Percentiles rank a stretch among this genome's conserved stretches.
phyloP scores from a whole-genome alignment of 2,113 vertebrate species.

The Stictonetta naevosa region DNA sequence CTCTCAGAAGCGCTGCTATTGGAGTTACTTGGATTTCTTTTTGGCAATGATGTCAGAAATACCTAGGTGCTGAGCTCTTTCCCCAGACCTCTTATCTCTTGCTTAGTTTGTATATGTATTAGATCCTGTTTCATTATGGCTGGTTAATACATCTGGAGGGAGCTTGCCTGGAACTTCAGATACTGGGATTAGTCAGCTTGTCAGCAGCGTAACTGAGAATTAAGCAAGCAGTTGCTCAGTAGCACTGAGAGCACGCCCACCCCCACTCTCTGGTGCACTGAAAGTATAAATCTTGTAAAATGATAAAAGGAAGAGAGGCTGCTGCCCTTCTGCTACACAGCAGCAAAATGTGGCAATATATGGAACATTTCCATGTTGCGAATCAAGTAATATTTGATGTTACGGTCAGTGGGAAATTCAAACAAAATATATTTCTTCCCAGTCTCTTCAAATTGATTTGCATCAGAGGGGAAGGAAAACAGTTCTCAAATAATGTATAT shows the following conservation, averaged over 20 bases:
- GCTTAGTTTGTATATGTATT: neutral
- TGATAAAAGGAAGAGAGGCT: neutral
- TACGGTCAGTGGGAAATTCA: neutral
- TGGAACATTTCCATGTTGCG: neutral
- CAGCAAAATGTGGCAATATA: neutral
- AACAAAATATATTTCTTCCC: neutral
- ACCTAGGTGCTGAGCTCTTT: neutral
- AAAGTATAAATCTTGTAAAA: neutral
- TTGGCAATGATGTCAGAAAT: neutral
- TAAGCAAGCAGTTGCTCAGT: neutral
- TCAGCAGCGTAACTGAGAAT: neutral
- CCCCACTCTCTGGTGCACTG: neutral
- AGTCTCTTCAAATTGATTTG: neutral
- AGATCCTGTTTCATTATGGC: neutral
- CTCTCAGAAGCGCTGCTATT: neutral
- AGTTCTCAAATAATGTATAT: no score
- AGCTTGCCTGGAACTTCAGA: neutral
- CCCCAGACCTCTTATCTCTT: neutral
- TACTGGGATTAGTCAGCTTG: neutral
- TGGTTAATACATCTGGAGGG: no score
- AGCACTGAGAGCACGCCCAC: no score
- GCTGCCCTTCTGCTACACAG: neutral
- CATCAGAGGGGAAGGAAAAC: neutral
- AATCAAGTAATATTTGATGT: neutral
- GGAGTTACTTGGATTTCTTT: neutral